phyloP scores from a whole-genome alignment of 2,888 invertebrate genomes.

The Nowickia ferox region DNA sequence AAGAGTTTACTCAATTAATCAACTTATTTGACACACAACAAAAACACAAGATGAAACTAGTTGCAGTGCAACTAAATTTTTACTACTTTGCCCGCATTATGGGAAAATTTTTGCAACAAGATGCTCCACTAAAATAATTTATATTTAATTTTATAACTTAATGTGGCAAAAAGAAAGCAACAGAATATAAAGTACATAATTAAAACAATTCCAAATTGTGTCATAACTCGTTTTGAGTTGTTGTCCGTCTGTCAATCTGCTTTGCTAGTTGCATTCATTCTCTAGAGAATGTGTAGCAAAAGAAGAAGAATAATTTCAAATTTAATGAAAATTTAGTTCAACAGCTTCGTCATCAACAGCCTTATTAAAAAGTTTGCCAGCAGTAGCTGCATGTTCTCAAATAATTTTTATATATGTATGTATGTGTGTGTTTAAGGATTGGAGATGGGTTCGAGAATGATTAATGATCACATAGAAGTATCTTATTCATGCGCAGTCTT shows the following conservation, averaged over 20 bases:
- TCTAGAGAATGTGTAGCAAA: neutral
- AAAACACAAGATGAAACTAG: conserved; percentile 6
- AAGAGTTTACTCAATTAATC: conserved; percentile 16
- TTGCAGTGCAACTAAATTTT: conserved; percentile 1
- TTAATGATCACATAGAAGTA: no score
- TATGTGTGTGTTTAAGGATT: no score
- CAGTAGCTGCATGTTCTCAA: conserved; percentile 28
- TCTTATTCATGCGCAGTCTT: no score
- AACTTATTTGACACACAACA: neutral
- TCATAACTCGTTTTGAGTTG: conserved; percentile 50
- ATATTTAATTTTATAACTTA: conserved; percentile 48
- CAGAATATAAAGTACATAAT: neutral
- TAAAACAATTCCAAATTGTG: conserved; percentile 54
- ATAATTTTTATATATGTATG: neutral
- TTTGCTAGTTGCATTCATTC: conserved; percentile 12
- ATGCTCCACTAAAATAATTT: conserved; percentile 52
- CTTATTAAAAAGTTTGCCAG: neutral
- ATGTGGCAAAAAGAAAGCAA: conserved; percentile 33
- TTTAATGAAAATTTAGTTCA: conserved; percentile 21
- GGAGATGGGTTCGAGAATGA: no score
- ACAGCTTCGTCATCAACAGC: conserved; percentile 1
- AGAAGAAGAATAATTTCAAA: neutral
- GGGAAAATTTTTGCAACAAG: conserved; percentile 54
- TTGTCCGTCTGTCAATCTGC: neutral
- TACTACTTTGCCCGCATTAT: neutral